Evolutionary conservation across 2,113 vertebrate species (phyloP).

Genomic region (Leptobrachium leishanense): DNA sequence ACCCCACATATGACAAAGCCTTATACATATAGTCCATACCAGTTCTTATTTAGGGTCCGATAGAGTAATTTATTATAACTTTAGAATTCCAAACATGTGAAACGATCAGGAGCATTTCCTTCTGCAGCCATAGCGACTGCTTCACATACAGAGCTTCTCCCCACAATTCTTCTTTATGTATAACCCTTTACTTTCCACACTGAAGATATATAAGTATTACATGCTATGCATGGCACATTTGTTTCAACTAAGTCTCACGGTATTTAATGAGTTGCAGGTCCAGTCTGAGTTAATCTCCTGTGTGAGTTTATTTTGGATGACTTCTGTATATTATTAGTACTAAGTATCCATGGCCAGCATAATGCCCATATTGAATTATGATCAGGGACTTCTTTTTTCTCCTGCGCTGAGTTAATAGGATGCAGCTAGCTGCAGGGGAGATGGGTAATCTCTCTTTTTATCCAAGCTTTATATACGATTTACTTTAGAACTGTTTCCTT

Average conservation of each 20-base stretch:
- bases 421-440: background rate
- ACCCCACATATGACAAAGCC: too few relatives aligned
- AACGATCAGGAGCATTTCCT: too few relatives aligned
- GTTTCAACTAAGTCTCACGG: background rate
- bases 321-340: constrained; percentile 23
- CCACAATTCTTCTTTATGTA: too few relatives aligned
- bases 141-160: too few relatives aligned
- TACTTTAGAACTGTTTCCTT: constrained; percentile 26
- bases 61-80: too few relatives aligned
- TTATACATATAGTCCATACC: too few relatives aligned
- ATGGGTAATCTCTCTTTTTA: background rate
- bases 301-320: constrained; percentile 33
- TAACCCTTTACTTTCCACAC: too few relatives aligned
- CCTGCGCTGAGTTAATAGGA: background rate
- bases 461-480: constrained; percentile 13
- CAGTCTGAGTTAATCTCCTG: background rate
- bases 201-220: background rate
- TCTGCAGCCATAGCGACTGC: too few relatives aligned
- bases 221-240: background rate
- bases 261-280: background rate
- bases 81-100: too few relatives aligned
- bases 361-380: constrained; percentile 21
- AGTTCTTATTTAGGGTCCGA: too few relatives aligned
- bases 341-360: background rate
- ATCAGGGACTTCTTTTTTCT: constrained; percentile 2